These are phyloP conservation scores for Phyllostomus discolor DNA, from an alignment of 2,113 vertebrate genomes.

Conservation along the genomic window DNA sequence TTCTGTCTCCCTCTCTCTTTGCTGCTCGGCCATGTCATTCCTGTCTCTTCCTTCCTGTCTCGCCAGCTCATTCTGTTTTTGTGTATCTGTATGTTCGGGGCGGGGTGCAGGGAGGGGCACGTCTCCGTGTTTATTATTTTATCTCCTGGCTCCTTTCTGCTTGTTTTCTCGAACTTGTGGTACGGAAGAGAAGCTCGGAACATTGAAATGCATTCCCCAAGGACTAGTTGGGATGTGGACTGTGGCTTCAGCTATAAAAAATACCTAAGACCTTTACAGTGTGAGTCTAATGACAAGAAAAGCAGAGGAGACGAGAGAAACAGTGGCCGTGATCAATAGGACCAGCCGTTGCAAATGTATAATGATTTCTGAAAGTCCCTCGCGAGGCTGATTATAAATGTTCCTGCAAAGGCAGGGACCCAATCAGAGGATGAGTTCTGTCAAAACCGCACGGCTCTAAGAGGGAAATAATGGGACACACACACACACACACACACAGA, in stretches of 20 bases:
- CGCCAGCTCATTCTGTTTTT: background rate
- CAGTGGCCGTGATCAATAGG: slow-evolving; percentile 21
- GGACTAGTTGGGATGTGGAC: background rate
- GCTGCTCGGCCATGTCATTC: rapidly evolving
- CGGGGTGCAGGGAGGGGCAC: rapidly evolving
- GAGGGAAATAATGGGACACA: background rate
- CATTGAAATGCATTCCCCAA: background rate
- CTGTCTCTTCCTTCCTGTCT: background rate
- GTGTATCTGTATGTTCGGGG: too few relatives aligned
- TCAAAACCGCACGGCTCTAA: background rate
- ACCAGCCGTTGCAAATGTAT: background rate
- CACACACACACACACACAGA: background rate
- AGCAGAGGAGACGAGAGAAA: background rate
- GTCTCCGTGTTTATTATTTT: background rate
- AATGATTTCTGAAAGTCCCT: slow-evolving; percentile 49
- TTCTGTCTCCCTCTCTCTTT: background rate
- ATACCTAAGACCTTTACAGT: background rate
- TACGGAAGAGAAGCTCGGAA: background rate
- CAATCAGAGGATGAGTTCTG: background rate
- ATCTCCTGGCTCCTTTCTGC: background rate
- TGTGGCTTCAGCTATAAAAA: background rate
- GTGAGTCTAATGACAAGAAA: background rate
- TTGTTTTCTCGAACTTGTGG: background rate
- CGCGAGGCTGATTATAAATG: slow-evolving; percentile 20
- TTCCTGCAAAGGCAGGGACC: background rate